phyloP scores from a whole-genome alignment of 2,888 invertebrate genomes.

The Dione vanillae region DNA sequence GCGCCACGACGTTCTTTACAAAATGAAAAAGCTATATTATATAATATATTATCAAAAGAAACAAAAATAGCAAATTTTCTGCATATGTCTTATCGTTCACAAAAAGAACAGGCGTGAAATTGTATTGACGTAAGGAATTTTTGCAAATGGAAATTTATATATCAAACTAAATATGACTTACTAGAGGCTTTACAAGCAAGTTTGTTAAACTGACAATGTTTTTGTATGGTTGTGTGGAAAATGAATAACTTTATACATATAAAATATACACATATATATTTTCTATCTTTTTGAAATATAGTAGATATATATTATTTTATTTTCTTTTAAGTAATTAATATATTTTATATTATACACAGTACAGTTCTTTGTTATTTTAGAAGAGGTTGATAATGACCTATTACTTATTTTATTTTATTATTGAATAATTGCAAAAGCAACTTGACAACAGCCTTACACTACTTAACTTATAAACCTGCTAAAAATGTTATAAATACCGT shows the following conservation, averaged over 20 bases:
- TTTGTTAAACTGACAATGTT: background rate
- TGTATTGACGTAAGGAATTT: background rate
- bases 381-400: background rate
- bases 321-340: background rate
- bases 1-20: no score
- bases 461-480: slow-evolving; percentile 21
- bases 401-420: slow-evolving; percentile 18
- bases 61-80: no score
- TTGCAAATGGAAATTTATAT: no score
- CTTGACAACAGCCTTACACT: background rate
- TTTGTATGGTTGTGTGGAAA: no score
- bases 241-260: no score
- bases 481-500: slow-evolving; percentile 36
- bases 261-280: background rate
- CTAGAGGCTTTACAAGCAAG: no score
- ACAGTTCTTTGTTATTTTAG: background rate
- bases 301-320: no score
- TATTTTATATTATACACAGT: background rate
- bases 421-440: slow-evolving; percentile 17
- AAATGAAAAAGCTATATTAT: no score
- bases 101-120: background rate
- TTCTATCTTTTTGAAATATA: no score
- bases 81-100: background rate
- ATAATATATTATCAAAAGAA: no score
- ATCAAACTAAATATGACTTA: no score